Base-by-base conservation (phyloP, 30 jellyfish, hydroid and myxozoan species). In the Nemopilema nomurai region DNA sequence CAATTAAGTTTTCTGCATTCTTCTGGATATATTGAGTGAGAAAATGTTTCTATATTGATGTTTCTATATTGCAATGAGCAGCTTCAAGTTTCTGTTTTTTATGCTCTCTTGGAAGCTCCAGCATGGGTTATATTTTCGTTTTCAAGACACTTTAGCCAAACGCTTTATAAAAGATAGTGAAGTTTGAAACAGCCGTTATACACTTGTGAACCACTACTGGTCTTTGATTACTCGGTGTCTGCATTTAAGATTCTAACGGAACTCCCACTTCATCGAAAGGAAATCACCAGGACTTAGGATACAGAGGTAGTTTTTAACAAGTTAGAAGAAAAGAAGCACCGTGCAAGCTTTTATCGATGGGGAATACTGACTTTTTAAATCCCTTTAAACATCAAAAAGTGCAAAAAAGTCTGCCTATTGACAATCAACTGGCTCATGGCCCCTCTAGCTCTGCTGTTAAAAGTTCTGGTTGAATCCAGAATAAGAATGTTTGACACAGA, bases 151-250 rank as follows among this genome's bases (percentile, higher is more conserved):
- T 64, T 64, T 26, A 21, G 74, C 74, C 16, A 64, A 64, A 64
- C 17, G 74, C 6, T 64, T 64, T 64, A 64, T 64, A 26, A 64
- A 23, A 64, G 74, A 64, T 64, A 3, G 74, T 64, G 74, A 64
- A 64, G 74, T 26, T 21, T 64, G 31, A 64, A 64, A 64, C 74
- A 64, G 74, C 74, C 74, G 74, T 64, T 64, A 64, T 64, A 64
- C 74, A 64, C 74, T 64, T 64, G 28, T 21, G 32, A 17, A 64
- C 74, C 74, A 21, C 74, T 26, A 17, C 31, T 26, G 28, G 74
- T 23, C 32, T 64, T 64, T 64, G 17, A 64, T 64, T 64, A 64
- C 74, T 64, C 32, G 74, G 74, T 3, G 74, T 26, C 74, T 64
- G 32, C 17, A 64, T 64, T 64, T 17, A 64, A 3, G 17, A 64